Conservation (phyloP, 2,797 vertebrate species). For the Sphaeramia orbicularis region DNA sequence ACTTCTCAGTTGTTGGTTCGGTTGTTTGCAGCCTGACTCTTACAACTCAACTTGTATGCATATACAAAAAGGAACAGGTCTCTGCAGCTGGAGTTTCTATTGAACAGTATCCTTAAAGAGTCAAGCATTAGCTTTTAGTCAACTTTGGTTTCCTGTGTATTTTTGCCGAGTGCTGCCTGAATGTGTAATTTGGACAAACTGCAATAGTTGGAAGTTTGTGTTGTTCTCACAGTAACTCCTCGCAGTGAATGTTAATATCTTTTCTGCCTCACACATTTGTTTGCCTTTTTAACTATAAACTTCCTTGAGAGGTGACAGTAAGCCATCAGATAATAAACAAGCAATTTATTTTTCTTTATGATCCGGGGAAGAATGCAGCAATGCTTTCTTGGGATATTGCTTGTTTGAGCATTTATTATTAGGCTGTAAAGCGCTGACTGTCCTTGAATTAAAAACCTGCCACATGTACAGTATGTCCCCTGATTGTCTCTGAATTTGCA, state of each 20-base stretch:
- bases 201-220: background rate
- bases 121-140: constrained; percentile 21
- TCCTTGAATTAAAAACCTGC: background rate
- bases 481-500: background rate
- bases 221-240: constrained; percentile 5
- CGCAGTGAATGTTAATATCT: background rate
- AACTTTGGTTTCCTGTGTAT: constrained; percentile 18
- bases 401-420: constrained; percentile 21
- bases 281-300: background rate
- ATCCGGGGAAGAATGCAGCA: constrained; percentile 9
- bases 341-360: constrained; percentile 7
- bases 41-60: constrained; percentile 1
- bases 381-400: background rate
- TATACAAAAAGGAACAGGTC: constrained; percentile 12
- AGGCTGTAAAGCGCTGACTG: background rate
- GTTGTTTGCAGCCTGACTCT: background rate
- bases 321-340: constrained; percentile 9
- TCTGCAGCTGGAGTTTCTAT: constrained; percentile 1
- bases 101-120: constrained; percentile 25
- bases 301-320: constrained; percentile 13
- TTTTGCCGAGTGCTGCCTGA: constrained; percentile 10
- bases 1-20: background rate
- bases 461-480: background rate
- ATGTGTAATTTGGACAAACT: background rate
- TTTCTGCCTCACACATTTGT: background rate